Conservation (phyloP, 2,113 vertebrate species). For the Seriola quinqueradiata region DNA sequence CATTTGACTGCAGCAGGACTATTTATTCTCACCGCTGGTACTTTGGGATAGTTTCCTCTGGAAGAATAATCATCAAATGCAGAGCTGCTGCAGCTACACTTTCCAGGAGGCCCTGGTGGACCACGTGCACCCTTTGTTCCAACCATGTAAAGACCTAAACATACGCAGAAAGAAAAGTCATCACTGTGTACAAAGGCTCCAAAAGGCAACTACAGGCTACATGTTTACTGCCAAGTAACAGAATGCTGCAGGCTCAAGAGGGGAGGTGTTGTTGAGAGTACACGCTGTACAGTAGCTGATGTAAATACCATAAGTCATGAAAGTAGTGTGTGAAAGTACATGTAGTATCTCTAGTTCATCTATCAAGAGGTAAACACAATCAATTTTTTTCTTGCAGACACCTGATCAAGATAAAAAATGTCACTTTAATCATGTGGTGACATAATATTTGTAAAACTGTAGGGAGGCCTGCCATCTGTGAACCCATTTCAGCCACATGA, state of each 20-base stretch:
- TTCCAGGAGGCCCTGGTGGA: constrained; percentile 91
- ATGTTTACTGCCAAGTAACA: not conserved
- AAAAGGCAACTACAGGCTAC: not conserved
- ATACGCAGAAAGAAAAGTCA: not conserved
- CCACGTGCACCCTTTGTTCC: constrained; percentile 95
- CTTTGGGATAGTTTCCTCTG: constrained; percentile 86
- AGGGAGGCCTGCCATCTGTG: constrained; percentile 47
- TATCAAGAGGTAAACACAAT: constrained; percentile 57
- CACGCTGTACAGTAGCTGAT: constrained; percentile 7
- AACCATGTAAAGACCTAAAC: constrained; percentile 88
- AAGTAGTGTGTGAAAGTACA: not conserved
- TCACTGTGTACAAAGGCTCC: not conserved
- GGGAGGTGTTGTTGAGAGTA: not conserved
- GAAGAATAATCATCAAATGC: constrained; percentile 83
- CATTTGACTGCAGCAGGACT: not conserved
- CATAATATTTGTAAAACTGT: constrained; percentile 71
- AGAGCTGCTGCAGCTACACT: constrained; percentile 90
- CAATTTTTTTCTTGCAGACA: constrained; percentile 51
- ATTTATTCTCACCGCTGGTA: constrained; percentile 89
- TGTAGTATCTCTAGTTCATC: constrained; percentile 44
- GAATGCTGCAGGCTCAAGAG: not conserved
- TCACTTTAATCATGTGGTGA: constrained; percentile 70
- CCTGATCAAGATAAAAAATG: constrained; percentile 63
- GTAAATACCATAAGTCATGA: constrained; percentile 29
- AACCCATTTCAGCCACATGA: constrained; percentile 73